A percentile compares a stretch with the other conserved stretches of the same genome.
Conservation (phyloP, 2,888 invertebrate species). For the Lobophora halterata region DNA sequence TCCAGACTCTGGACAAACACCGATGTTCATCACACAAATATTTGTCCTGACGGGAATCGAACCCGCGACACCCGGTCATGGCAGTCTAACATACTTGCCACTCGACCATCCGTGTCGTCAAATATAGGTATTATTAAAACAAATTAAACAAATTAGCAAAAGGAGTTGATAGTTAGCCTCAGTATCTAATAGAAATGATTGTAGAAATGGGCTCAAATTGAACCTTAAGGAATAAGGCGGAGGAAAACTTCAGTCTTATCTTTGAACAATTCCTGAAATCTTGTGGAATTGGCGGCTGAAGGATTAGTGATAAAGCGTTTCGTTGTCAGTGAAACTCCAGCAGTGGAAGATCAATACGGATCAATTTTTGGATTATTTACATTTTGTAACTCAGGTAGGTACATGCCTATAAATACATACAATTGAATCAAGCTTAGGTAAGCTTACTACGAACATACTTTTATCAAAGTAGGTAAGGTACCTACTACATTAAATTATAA, state of each 20-base stretch:
- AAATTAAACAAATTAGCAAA: slow-evolving; percentile 34
- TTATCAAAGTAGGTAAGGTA: no score
- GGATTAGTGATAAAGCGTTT: slow-evolving; percentile 37
- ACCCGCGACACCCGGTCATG: no score
- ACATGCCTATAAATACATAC: no score
- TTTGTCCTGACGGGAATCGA: no score
- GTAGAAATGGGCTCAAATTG: slow-evolving; percentile 11
- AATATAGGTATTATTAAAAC: no score
- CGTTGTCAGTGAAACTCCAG: slow-evolving; percentile 32
- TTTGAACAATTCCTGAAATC: slow-evolving; percentile 29
- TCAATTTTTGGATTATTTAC: slow-evolving; percentile 36
- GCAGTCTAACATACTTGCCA: no score
- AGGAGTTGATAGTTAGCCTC: slow-evolving; percentile 43
- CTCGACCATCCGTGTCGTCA: no score
- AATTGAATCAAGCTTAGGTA: no score
- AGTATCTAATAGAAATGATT: slow-evolving; percentile 36
- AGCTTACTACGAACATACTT: no score
- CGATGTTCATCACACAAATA: no score
- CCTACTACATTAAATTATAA: no score
- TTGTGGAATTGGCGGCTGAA: slow-evolving; percentile 31
- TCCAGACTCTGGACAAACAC: no score
- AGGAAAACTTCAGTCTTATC: slow-evolving; percentile 28
- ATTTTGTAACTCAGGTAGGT: slow-evolving; percentile 4
- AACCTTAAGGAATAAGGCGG: slow-evolving; percentile 24
- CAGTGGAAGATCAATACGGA: slow-evolving; percentile 32